Conservation (phyloP, 2,797 vertebrate species). For the Artibeus lituratus region DNA sequence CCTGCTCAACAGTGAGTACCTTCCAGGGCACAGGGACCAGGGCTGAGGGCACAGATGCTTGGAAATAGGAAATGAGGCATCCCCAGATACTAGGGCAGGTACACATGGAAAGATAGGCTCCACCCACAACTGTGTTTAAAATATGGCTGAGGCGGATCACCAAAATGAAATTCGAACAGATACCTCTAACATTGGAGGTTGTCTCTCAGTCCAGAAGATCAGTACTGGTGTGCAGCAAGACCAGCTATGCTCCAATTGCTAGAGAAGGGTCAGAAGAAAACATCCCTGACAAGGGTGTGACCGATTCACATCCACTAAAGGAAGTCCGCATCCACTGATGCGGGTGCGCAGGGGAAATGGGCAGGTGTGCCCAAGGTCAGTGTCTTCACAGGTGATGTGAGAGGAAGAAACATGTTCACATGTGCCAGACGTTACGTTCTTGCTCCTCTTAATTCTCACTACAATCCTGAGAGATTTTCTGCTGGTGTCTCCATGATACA, state of each 20-base stretch:
- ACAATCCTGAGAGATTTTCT: background rate
- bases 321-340: background rate
- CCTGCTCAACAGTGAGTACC: background rate
- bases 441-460: background rate
- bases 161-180: background rate
- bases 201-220: background rate
- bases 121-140: background rate
- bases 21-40: background rate
- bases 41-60: background rate
- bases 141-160: background rate
- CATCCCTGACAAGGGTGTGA: background rate
- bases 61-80: background rate
- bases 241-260: background rate
- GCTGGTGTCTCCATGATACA: background rate
- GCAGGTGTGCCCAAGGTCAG: background rate
- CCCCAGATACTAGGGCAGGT: background rate
- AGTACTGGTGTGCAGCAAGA: background rate
- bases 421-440: background rate
- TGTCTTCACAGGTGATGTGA: background rate
- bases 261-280: background rate
- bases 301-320: background rate
- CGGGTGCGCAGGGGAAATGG: background rate
- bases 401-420: background rate
- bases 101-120: background rate
- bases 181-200: background rate